Evolutionary conservation across 2,888 invertebrate genomes (phyloP).

Genomic region (Lissonota sp.): DNA sequence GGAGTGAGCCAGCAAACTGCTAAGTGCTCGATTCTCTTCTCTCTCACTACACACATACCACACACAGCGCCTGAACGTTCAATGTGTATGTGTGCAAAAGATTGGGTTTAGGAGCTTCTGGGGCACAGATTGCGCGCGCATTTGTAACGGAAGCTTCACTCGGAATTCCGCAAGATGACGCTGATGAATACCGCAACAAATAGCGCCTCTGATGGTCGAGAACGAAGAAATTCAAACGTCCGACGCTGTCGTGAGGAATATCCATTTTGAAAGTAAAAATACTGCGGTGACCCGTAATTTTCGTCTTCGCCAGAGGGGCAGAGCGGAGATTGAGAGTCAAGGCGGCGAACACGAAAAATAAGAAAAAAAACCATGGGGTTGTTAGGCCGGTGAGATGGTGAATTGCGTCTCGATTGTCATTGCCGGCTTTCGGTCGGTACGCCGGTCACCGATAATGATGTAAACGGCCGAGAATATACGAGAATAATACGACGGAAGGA

Average conservation of each 20-base stretch:
- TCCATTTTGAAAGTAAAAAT: slow-evolving; percentile 82
- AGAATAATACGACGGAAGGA: slow-evolving; percentile 27
- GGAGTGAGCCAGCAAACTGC: slow-evolving; percentile 55
- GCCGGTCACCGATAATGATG: slow-evolving; percentile 51
- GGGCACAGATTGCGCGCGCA: slow-evolving; percentile 34
- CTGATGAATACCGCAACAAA: slow-evolving; percentile 18
- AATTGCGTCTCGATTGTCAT: background rate
- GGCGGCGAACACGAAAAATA: background rate
- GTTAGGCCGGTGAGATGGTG: background rate
- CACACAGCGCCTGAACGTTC: background rate
- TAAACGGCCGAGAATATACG: slow-evolving; percentile 2
- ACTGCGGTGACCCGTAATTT: slow-evolving; percentile 77
- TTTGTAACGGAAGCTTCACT: background rate
- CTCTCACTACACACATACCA: slow-evolving; percentile 29
- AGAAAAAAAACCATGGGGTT: background rate
- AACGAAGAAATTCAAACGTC: slow-evolving; percentile 68
- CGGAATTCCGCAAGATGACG: slow-evolving; percentile 59
- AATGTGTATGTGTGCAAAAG: slow-evolving; percentile 7
- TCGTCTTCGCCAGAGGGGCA: slow-evolving; percentile 49
- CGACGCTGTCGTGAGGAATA: slow-evolving; percentile 68
- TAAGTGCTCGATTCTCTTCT: slow-evolving; percentile 40
- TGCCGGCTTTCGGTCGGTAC: slow-evolving; percentile 55
- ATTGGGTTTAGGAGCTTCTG: slow-evolving; percentile 9
- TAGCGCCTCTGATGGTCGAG: slow-evolving; percentile 66
- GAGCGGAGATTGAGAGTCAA: slow-evolving; percentile 24